Base-by-base conservation (phyloP, 2,113 vertebrate species). In the Butorides virescens region DNA sequence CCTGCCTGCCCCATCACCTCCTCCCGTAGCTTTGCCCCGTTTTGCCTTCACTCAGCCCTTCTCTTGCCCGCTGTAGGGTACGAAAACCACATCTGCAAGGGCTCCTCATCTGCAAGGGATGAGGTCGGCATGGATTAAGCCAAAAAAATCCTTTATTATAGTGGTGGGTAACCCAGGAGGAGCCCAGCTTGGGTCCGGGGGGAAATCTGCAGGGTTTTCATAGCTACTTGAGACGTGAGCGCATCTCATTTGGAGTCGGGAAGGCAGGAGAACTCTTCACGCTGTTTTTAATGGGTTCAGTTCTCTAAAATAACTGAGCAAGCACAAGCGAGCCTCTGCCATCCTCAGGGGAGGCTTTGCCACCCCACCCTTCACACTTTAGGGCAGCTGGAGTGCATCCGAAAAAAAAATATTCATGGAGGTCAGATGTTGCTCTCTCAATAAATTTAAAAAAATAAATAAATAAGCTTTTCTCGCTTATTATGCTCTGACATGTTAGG, bases 161-260 rank as follows among this genome's bases (percentile, higher is more conserved):
- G n/a, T 0, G 2, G 12, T n/a, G 18, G 36, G 39, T 27, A 46
- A 16, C 7, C 25, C 52, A 19, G 39, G 20, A 62, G 42, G 42
- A 79, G 68, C 10, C 26, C 72, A 44, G 47, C 30, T 65, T 0
- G 0, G 6, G 30, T 22, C 30, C 23, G 0, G 3, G n/a, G 73
- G 56, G 34, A 46, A 39, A 61, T 4, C 8, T 47, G 29, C 47
- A 55, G 27, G 18, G 47, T 37, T 79, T 68, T 39, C 27, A 46
- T 8, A 71, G 63, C 6, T 3, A 44, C 26, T 14, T 58, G 50
- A 49, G 49, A 50, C 17, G 44, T 3, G 2, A 78, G 27, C 2
- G 2, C 30, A 11, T 36, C 44, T 49, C 47, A 21, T 4, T 14
- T 16, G 52, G 44, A 44, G 50, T 66, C 0, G 4, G 9, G n/a